Conservation (phyloP, 2,113 vertebrate species). For the Natator depressus region DNA sequence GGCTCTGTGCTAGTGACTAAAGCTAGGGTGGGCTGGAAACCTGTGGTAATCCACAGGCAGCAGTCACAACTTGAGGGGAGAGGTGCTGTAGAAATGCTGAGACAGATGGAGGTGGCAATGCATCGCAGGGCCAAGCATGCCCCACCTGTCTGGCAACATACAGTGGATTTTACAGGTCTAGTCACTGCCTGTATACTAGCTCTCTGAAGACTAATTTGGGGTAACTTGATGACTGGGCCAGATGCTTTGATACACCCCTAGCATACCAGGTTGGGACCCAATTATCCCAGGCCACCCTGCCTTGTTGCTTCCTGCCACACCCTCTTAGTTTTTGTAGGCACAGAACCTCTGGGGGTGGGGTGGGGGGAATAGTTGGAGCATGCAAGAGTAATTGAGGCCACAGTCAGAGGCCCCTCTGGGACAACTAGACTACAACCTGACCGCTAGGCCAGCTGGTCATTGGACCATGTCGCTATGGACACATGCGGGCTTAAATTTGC, state of each 20-base stretch:
- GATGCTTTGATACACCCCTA: not conserved
- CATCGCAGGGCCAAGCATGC: no score
- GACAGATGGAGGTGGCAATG: not conserved
- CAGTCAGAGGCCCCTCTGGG: not conserved
- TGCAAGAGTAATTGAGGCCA: not conserved
- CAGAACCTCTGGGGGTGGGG: not conserved
- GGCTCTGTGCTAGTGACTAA: not conserved
- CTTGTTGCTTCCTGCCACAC: no score
- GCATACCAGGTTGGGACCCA: no score
- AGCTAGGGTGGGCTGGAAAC: not conserved
- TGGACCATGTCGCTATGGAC: not conserved
- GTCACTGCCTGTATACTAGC: not conserved
- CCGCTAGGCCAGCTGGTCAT: no score
- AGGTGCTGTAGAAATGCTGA: not conserved
- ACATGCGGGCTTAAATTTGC: not conserved
- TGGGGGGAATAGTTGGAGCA: not conserved
- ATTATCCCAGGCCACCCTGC: not conserved
- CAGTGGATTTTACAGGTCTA: not conserved
- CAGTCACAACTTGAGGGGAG: rapidly evolving
- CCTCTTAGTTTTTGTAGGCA: not conserved
- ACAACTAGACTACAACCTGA: not conserved
- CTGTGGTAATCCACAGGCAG: not conserved
- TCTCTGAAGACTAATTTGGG: not conserved
- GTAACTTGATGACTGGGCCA: not conserved
- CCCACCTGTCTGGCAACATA: not conserved